phyloP scores from a whole-genome alignment of 2,113 vertebrate species.

The Calyptommatus sinebrachiatus region DNA sequence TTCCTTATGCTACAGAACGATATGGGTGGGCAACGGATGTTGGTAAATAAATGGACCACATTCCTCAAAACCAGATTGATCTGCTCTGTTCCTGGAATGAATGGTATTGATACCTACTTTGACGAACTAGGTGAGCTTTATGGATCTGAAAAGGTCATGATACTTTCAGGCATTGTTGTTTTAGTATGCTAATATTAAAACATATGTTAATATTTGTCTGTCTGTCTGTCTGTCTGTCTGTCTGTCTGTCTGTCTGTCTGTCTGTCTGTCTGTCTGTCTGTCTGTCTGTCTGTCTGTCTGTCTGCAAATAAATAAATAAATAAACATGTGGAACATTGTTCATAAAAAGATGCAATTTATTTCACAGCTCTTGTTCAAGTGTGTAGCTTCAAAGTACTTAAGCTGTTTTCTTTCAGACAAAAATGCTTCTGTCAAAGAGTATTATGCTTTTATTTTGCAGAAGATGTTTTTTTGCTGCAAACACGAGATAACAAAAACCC shows the following conservation, averaged over 20 bases:
- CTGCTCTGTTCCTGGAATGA: slow-evolving; percentile 89
- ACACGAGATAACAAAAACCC: slow-evolving; percentile 92
- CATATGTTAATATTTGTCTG: no score
- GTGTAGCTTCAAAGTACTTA: not conserved
- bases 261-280: no score
- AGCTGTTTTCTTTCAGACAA: not conserved
- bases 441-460: slow-evolving; percentile 72
- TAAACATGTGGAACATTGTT: no score
- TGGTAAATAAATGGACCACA: slow-evolving; percentile 95
- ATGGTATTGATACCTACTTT: slow-evolving; percentile 94
- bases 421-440: not conserved
- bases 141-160: not conserved
- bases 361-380: no score
- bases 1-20: slow-evolving; percentile 82
- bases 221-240: no score
- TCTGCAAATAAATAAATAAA: no score
- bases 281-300: no score
- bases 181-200: no score
- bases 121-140: slow-evolving; percentile 87
- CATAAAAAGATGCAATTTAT: no score
- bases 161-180: not conserved
- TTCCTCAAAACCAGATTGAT: slow-evolving; percentile 91
- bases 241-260: no score
- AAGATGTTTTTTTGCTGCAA: slow-evolving; percentile 91
- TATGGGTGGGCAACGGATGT: slow-evolving; percentile 89